These are phyloP conservation scores for Recurvirostra avosetta DNA, from an alignment of 2,113 vertebrate species.

Conservation along the genomic window DNA sequence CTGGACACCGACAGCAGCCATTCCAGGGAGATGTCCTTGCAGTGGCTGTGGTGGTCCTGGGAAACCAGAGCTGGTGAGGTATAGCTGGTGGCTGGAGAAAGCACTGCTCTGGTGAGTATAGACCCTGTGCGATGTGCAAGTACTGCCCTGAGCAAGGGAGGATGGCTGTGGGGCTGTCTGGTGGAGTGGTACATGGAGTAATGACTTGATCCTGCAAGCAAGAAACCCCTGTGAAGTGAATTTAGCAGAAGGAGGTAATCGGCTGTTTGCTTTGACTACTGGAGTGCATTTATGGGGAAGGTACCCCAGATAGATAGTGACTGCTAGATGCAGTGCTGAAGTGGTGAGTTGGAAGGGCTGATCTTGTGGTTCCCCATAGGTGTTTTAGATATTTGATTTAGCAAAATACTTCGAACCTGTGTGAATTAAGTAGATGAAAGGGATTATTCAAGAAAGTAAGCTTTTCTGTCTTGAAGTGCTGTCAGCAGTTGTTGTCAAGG, in stretches of 20 bases:
- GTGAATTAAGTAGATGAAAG: neutral
- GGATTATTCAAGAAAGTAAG: neutral
- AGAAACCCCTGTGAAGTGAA: neutral
- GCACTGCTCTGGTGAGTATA: neutral
- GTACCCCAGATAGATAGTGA: neutral
- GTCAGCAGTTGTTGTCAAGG: neutral
- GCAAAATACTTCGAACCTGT: neutral
- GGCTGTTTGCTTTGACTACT: neutral
- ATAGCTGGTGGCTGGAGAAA: neutral
- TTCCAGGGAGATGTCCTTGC: neutral
- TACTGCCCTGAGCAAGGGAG: neutral
- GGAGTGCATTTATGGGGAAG: neutral
- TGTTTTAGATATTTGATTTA: neutral
- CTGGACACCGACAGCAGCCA: neutral
- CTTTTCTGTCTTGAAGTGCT: neutral
- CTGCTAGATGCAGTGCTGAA: neutral
- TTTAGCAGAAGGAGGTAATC: neutral
- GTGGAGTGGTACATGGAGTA: neutral
- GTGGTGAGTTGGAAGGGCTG: neutral
- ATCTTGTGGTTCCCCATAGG: neutral
- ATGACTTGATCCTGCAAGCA: neutral
- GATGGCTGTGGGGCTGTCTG: neutral
- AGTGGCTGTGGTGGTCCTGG: neutral
- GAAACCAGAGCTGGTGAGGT: neutral
- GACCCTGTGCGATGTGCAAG: neutral